Evolutionary conservation across 2,113 vertebrate genomes (phyloP).

Genomic region (Heterotis niloticus): DNA sequence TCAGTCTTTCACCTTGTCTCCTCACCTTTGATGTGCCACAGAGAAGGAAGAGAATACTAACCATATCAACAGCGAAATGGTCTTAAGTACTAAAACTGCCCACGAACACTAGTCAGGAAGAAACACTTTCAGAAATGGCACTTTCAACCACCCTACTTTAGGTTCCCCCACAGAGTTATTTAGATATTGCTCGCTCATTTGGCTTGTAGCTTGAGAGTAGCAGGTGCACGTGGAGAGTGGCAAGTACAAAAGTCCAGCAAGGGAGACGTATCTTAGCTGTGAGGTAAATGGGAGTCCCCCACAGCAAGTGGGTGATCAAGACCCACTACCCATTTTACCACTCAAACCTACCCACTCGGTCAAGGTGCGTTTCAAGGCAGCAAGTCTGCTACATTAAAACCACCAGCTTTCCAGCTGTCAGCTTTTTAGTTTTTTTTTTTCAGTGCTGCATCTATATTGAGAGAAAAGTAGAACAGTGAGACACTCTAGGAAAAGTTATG

Average conservation of each 20-base stretch:
- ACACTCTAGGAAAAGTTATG: neutral
- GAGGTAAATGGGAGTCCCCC: neutral
- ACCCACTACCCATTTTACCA: neutral
- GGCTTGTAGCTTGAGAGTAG: neutral
- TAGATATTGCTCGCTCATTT: neutral
- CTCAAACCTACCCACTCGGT: neutral
- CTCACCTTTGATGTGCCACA: neutral
- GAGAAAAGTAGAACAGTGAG: neutral
- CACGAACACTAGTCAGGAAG: neutral
- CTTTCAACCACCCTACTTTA: neutral
- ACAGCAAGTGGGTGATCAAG: neutral
- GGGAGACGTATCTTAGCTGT: neutral
- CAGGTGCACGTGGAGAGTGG: neutral
- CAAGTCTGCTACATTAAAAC: neutral
- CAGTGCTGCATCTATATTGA: neutral
- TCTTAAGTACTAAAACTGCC: neutral
- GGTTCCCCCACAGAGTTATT: neutral
- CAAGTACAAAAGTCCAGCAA: neutral
- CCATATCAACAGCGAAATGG: neutral
- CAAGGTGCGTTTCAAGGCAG: neutral
- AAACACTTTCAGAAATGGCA: no score
- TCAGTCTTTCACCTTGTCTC: neutral
- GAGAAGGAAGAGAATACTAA: conserved; percentile 3
- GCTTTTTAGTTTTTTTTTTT: neutral
- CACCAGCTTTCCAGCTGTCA: neutral